Evolutionary conservation across 2,888 invertebrate genomes (phyloP).

Genomic region (Anorthoa munda): DNA sequence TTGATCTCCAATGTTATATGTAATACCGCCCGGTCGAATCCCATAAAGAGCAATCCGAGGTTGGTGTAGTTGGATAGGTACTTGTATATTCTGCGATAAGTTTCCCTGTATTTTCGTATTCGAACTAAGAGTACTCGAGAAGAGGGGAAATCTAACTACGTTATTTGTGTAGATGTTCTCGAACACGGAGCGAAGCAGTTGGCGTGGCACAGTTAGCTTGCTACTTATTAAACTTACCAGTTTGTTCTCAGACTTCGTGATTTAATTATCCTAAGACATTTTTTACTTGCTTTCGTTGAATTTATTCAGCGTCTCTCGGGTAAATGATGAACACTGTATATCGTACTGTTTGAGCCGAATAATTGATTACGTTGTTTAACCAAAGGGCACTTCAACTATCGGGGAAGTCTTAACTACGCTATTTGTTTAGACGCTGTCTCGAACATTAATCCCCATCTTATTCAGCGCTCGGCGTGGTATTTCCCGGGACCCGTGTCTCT

Average conservation of each 20-base stretch:
- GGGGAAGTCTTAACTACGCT: slow-evolving; percentile 72
- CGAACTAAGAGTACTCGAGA: slow-evolving; percentile 69
- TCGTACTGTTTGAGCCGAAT: slow-evolving; percentile 45
- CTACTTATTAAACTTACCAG: slow-evolving; percentile 71
- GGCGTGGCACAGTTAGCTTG: slow-evolving; percentile 70
- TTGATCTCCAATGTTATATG: slow-evolving; percentile 27
- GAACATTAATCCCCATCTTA: slow-evolving; percentile 76
- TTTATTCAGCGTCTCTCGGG: slow-evolving; percentile 30
- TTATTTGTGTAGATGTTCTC: slow-evolving; percentile 75
- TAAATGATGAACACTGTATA: slow-evolving; percentile 44
- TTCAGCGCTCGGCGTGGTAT: slow-evolving; percentile 70
- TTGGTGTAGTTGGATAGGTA: slow-evolving; percentile 33
- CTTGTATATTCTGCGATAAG: slow-evolving; percentile 55
- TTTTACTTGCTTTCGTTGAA: slow-evolving; percentile 50
- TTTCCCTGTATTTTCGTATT: slow-evolving; percentile 63
- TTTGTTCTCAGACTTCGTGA: slow-evolving; percentile 69
- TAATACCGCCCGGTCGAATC: slow-evolving; percentile 9
- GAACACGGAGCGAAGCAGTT: slow-evolving; percentile 68
- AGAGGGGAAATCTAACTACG: slow-evolving; percentile 72
- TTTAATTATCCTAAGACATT: slow-evolving; percentile 66
- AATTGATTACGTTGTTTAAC: slow-evolving; percentile 70
- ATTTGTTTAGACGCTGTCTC: slow-evolving; percentile 74
- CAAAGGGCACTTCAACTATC: slow-evolving; percentile 71
- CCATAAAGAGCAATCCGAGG: slow-evolving; percentile 25
- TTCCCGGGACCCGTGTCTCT: slow-evolving; percentile 79